Evolutionary conservation across 1,140 invertebrate genomes (phyloP), one percentile per base, ranked within the genome.

Genomic region (Harpegnathos saltator): DNA sequence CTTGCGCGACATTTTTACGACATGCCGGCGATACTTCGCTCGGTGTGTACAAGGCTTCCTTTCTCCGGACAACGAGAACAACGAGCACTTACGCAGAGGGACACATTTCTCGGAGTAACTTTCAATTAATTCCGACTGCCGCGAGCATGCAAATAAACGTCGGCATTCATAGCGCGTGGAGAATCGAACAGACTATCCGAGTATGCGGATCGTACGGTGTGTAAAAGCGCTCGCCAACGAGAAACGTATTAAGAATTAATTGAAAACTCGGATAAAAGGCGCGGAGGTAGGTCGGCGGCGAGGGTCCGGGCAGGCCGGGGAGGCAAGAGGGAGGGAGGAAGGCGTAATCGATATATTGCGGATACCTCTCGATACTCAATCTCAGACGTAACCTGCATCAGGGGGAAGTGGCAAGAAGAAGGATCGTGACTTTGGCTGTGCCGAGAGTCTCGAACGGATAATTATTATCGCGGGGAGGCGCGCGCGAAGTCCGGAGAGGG

Each of bases 391-490:
- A 82, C 80, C 71, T 82, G 80, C 58, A 82, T 62, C 74, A 73
- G 38, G 69, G 38, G 73, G 84, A 83, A 81, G 38, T 61, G 72
- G 66, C 73, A 74, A 69, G 86, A 85, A 63, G 78, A 75, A 59
- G 69, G 19, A 85, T 89, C 86, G 87, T 87, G 83, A 87, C 83
- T 89, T 83, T 85, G 80, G 58, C 66, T 82, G 58, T 38, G 17
- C 56, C 62, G 72, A 65, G 71, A 74, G 24, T 66, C 61, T 59
- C 87, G 74, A 88, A 38, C 50, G 61, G 81, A 86, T 89, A 88
- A 81, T 88, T 86, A 89, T 89, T 88, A 89, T 88, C 86, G 56
- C 83, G 17, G 69, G 50, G 61, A 87, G 77, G 52, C 50, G 86
- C 29, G 22, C 65, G 29, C 15, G 54, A 58, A 75, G 52, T 22